phyloP scores from a whole-genome alignment of 1,140 invertebrate genomes.

The Lasioglossum baleicum region DNA sequence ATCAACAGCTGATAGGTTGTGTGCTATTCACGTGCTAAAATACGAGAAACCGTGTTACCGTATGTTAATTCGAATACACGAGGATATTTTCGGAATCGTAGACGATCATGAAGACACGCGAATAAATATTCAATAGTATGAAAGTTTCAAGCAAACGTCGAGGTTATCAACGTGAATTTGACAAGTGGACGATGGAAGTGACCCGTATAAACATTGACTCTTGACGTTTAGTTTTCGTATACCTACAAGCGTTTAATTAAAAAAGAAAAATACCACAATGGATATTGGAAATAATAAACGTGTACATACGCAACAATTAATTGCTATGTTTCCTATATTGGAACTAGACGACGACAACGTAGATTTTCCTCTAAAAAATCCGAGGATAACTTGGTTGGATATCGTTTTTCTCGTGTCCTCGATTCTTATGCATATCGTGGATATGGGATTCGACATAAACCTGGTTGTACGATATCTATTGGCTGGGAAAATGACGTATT shows the following conservation, averaged over 20 bases:
- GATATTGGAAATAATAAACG: conserved; percentile 8
- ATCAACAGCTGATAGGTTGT: background rate
- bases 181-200: background rate
- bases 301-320: conserved; percentile 22
- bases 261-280: conserved; percentile 19
- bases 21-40: background rate
- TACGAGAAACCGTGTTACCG: background rate
- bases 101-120: background rate
- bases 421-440: conserved; percentile 78
- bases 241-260: background rate
- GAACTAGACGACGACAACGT: conserved; percentile 39
- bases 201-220: background rate
- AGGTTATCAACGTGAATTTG: conserved; percentile 15
- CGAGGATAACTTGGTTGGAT: conserved; percentile 75
- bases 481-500: conserved; percentile 72
- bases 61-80: background rate
- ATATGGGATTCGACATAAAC: conserved; percentile 80
- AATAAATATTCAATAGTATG: background rate
- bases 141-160: background rate
- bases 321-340: conserved; percentile 41
- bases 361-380: conserved; percentile 71
- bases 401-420: conserved; percentile 77
- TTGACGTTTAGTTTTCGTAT: background rate
- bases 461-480: conserved; percentile 77
- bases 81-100: background rate